A percentile compares a stretch with the other conserved stretches of the same genome.
Evolutionary conservation across 2,113 vertebrate species (phyloP).

Genomic region (Hypocryptadius cinnamomeus): DNA sequence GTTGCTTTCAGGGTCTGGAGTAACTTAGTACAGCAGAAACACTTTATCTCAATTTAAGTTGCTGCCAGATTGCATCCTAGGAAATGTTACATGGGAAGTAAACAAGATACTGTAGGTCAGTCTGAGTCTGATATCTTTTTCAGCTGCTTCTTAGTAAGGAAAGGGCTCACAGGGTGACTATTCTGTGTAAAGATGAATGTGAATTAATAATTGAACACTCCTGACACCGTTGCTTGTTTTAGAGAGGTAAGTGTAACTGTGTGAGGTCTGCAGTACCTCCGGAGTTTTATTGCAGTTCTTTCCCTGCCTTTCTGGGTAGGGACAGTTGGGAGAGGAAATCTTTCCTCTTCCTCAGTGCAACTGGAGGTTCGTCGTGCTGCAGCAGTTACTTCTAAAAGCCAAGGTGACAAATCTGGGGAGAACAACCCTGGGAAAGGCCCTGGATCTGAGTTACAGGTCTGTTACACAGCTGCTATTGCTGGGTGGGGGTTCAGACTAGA

Average conservation of each 20-base stretch:
- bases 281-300: background rate
- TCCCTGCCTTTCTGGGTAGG: background rate
- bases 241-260: background rate
- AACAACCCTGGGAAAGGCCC: background rate
- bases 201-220: background rate
- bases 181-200: background rate
- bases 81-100: background rate
- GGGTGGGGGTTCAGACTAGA: background rate
- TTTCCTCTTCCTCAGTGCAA: background rate
- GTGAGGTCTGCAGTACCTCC: background rate
- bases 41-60: background rate
- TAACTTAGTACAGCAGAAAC: background rate
- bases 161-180: background rate
- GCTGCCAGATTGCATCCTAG: background rate
- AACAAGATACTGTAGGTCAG: background rate
- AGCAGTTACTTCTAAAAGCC: background rate
- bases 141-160: background rate
- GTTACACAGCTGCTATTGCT: accelerated
- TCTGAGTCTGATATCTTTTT: background rate
- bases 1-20: background rate
- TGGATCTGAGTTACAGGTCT: background rate
- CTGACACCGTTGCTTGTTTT: background rate
- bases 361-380: background rate
- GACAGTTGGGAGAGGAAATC: background rate
- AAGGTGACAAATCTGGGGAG: background rate